Base-by-base conservation (phyloP, 2,888 invertebrate genomes). In the Zonitis immaculata region DNA sequence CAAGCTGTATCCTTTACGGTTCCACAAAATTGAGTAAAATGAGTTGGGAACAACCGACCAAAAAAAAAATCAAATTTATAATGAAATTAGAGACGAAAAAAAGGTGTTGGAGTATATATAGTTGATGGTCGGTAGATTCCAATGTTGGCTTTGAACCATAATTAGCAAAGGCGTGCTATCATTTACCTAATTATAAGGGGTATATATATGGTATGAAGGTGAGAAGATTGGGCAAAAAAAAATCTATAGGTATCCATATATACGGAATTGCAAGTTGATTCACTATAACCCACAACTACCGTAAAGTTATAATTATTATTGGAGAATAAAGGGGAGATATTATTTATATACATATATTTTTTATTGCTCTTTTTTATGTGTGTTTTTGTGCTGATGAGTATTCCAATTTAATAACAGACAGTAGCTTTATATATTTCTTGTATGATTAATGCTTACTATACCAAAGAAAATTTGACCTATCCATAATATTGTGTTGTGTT, bases 101-200 rank as follows among this genome's bases (percentile, higher is more conserved):
- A 35, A 22, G 42, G 51, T 44, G 35, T 35, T 18, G 32, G 32
- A 8, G 14, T 32, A n/a, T n/a, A n/a, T n/a, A n/a, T 30, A 14
- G 32, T 14, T 32, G 14, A 3, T 32, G 16, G 55, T 58, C 58
- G 56, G 58, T 56, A 32, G 45, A 53, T 46, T 52, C 56, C 51
- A 35, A 8, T 16, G 53, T 48, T 54, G 47, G 51, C 61, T 65
- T 66, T 60, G 61, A 61, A 60, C 66, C 59, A 61, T 67, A 63
- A 68, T 68, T 68, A 68, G 66, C 67, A 59, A 65, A 62, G 66
- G 66, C 62, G 64, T 66, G 67, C 65, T 64, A 65, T 63, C 64
- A 67, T 64, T 67, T 66, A 66, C 63, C 57, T 68, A 68, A 68
- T 68, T 68, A 68, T 66, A 66, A 65, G 62, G 66, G 66, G 61